Evolutionary conservation across 2,113 vertebrate species (phyloP).

Genomic region (Meleagris gallopavo): DNA sequence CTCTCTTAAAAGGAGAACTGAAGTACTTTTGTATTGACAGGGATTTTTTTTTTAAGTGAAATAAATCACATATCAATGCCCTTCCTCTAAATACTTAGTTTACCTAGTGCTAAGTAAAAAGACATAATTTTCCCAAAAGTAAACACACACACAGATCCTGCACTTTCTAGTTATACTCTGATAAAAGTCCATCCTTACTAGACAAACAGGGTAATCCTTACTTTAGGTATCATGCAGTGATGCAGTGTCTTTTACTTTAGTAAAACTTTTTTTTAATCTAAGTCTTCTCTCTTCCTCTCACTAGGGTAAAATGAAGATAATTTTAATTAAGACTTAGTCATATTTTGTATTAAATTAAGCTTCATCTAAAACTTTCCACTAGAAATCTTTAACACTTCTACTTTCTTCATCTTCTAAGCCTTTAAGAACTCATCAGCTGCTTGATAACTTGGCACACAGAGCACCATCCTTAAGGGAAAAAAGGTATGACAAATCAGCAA

Average conservation of each 20-base stretch:
- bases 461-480: not conserved
- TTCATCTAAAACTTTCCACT: not conserved
- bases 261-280: not conserved
- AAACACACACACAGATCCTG: not conserved
- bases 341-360: conserved; percentile 7
- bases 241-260: not conserved
- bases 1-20: not conserved
- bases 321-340: not conserved
- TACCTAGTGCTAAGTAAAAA: not conserved
- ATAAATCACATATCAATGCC: not conserved
- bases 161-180: not conserved
- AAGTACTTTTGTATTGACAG: not conserved
- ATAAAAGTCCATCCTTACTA: not conserved
- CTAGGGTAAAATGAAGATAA: conserved; percentile 8
- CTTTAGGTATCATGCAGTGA: not conserved
- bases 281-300: not conserved
- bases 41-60: not conserved
- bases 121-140: not conserved
- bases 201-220: not conserved
- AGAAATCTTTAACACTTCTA: not conserved
- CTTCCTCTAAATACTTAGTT: not conserved
- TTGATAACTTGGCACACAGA: not conserved
- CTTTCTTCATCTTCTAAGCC: not conserved
- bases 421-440: conserved; percentile 28
- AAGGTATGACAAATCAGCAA: not conserved